Base-by-base conservation (phyloP, 2,797 vertebrate genomes). In the Gephyroberyx darwinii region DNA sequence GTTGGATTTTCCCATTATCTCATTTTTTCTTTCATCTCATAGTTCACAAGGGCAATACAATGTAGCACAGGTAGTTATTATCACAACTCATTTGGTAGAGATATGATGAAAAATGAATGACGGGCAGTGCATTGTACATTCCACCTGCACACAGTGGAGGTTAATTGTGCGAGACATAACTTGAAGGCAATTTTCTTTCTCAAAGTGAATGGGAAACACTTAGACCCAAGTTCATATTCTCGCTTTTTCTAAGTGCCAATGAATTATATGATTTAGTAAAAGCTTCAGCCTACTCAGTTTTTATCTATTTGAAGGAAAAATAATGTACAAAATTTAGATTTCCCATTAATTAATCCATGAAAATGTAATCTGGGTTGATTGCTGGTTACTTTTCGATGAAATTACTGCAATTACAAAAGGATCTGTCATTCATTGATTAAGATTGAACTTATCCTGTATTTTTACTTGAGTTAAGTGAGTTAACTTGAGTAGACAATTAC, bases 111-210 rank as follows among this genome's bases (percentile, higher is more conserved):
- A 47, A 47, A n/a, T 47, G 45, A n/a, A n/a, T n/a, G 45, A 47
- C 14, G 16, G 45, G 4, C 37, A 39, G 8, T 10, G 37, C 10
- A 12, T 47, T 16, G 17, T 16, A n/a, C 45, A 47, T 7, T n/a
- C 45, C 22, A 43, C 58, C 58, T 58, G n/a, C 57, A 39, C 37
- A 22, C 37, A 10, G 20, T 45, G 39, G 58, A 61, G 20, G 20
- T 20, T 26, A 20, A 39, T 37, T 39, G 39, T 43, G 12, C 26
- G 22, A 45, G 14, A 30, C 20, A 16, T 16, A 39, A 39, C 37
- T 10, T 12, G 45, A 47, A 47, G 7, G 45, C 45, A 47, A 47
- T 47, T 47, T 47, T 7, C 17, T 4, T 17, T 47, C 45, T 47
- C 45, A 47, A n/a, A 47, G 45, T 4, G 16, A 47, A 47, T 47